These are phyloP conservation scores for Carcina quercana DNA, from an alignment of 2,888 invertebrate species.

Conservation along the genomic window DNA sequence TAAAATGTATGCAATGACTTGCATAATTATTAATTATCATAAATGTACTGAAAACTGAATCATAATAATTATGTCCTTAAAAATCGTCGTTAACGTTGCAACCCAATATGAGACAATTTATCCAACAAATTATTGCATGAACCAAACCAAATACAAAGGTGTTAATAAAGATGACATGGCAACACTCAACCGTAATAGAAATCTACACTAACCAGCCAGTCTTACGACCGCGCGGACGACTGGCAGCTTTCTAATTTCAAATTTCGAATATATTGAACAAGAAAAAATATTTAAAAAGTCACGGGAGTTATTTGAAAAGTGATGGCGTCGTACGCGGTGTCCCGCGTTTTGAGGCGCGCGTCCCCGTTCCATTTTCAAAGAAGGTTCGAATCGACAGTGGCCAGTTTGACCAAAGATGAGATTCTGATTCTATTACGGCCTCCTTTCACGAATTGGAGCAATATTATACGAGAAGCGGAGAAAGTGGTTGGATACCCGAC, in stretches of 20 bases:
- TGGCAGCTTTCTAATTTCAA: neutral
- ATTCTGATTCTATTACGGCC: constrained; percentile 56
- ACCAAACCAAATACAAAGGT: neutral
- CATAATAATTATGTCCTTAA: too few species aligned
- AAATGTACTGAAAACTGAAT: too few species aligned
- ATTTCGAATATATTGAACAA: too few species aligned
- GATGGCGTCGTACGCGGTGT: constrained; percentile 53
- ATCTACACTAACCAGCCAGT: constrained; percentile 4
- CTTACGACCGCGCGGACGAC: constrained; percentile 3
- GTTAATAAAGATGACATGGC: neutral
- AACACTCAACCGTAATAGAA: constrained; percentile 5
- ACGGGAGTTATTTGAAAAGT: too few species aligned
- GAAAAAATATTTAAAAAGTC: neutral
- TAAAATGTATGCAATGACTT: too few species aligned
- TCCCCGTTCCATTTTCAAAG: constrained; percentile 56
- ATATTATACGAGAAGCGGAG: constrained; percentile 63
- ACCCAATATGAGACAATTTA: too few species aligned
- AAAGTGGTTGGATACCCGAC: constrained; percentile 74
- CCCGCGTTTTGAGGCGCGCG: constrained; percentile 51
- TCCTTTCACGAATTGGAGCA: constrained; percentile 66
- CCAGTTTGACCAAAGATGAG: constrained; percentile 64
- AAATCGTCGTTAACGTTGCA: too few species aligned
- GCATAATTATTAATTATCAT: too few species aligned
- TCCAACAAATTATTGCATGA: too few species aligned
- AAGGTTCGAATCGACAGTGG: constrained; percentile 59